These are phyloP conservation scores for Nymphalis urticae DNA, from an alignment of 2,888 invertebrate species.

Conservation along the genomic window DNA sequence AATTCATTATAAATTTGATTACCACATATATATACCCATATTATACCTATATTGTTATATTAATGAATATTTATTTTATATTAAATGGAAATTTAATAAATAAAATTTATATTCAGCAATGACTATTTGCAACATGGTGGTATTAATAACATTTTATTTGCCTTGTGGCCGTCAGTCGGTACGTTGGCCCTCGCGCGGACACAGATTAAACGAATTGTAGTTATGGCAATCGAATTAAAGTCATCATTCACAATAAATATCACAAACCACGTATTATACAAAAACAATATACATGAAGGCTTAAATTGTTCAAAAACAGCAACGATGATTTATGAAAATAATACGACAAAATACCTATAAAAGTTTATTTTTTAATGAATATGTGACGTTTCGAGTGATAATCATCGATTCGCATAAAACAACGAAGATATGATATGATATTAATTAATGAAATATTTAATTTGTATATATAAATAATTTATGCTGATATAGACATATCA, in stretches of 20 bases:
- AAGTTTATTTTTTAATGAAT: too few species aligned
- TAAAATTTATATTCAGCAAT: slow-evolving; percentile 39
- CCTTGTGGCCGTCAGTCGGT: slow-evolving; percentile 56
- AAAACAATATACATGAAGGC: too few species aligned
- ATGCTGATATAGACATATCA: background rate
- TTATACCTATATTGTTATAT: background rate
- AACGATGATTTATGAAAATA: too few species aligned
- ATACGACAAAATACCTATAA: too few species aligned
- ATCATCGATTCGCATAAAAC: too few species aligned
- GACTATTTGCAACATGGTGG: slow-evolving; percentile 52
- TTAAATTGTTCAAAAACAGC: too few species aligned
- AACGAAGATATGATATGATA: too few species aligned
- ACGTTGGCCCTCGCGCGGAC: slow-evolving; percentile 49
- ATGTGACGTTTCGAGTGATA: too few species aligned
- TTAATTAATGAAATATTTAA: too few species aligned
- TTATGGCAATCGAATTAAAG: slow-evolving; percentile 17
- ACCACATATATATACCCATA: background rate
- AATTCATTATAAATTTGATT: background rate
- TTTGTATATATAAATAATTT: too few species aligned
- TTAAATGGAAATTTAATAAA: slow-evolving; percentile 29
- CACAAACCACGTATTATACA: too few species aligned
- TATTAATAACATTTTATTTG: slow-evolving; percentile 64
- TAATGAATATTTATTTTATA: slow-evolving; percentile 12
- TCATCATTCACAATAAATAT: background rate
- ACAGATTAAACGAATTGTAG: slow-evolving; percentile 39